phyloP scores from a whole-genome alignment of 2,888 invertebrate genomes.

The Bruchidius siliquastri region DNA sequence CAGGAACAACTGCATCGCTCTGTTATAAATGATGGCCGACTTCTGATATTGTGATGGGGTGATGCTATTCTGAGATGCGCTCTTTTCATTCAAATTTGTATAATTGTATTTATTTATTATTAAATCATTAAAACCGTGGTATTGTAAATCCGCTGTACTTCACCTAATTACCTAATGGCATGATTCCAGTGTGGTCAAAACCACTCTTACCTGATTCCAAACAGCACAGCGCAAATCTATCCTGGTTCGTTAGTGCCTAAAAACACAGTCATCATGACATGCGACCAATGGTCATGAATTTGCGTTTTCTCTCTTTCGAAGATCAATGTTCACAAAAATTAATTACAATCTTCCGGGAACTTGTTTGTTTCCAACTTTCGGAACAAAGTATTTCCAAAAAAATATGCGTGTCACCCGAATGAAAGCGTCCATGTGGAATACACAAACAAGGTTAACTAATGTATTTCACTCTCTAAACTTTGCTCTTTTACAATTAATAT shows the following conservation, averaged over 20 bases:
- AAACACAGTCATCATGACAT: background rate
- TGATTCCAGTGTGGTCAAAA: no score
- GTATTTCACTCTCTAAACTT: background rate
- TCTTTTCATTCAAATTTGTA: background rate
- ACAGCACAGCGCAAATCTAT: background rate
- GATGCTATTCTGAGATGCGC: background rate
- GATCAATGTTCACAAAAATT: background rate
- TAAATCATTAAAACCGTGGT: no score
- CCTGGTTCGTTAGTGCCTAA: background rate
- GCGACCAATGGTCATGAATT: background rate
- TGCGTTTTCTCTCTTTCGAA: background rate
- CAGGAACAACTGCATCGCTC: constrained; percentile 15
- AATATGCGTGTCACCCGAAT: background rate
- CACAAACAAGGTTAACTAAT: background rate
- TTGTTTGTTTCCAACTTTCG: background rate
- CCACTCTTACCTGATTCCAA: background rate
- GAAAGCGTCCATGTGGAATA: background rate
- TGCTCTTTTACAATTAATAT: background rate
- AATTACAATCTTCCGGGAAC: background rate
- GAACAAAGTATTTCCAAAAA: background rate
- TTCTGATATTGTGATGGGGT: background rate
- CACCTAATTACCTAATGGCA: no score
- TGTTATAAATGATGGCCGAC: constrained; percentile 19
- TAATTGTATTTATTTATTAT: no score
- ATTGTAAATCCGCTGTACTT: no score